Conservation (phyloP, 2,888 invertebrate species). For the Marronus borbonicus region DNA sequence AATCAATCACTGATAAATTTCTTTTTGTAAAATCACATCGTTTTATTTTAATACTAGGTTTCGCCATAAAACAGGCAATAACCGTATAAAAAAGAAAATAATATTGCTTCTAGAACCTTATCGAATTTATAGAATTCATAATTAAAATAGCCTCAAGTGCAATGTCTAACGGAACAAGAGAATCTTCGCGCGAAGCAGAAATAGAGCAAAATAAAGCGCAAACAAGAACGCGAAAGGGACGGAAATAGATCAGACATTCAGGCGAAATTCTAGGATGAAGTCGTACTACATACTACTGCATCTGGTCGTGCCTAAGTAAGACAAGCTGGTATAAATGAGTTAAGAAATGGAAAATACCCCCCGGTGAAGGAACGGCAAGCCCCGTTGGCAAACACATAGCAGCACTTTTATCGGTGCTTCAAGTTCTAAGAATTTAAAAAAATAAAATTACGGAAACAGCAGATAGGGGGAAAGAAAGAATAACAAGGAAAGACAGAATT, state of each 20-base stretch:
- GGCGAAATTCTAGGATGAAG: slow-evolving; percentile 30
- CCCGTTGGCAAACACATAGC: neutral
- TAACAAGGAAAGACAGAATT: neutral
- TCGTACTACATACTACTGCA: slow-evolving; percentile 9
- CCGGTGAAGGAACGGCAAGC: neutral
- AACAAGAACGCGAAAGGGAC: slow-evolving; percentile 13
- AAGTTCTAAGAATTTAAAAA: slow-evolving; percentile 7
- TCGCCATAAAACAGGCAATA: too few relatives aligned
- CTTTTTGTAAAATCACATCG: too few relatives aligned
- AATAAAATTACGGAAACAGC: slow-evolving; percentile 2
- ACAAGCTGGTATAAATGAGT: slow-evolving; percentile 17
- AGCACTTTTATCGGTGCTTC: neutral
- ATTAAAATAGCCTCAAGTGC: slow-evolving; percentile 30
- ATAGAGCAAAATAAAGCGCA: slow-evolving; percentile 20
- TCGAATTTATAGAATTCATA: neutral
- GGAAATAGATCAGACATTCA: slow-evolving; percentile 37
- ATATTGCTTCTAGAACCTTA: too few relatives aligned
- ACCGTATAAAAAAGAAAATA: too few relatives aligned
- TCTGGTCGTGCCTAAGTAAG: slow-evolving; percentile 7
- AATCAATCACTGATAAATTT: too few relatives aligned
- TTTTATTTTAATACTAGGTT: too few relatives aligned
- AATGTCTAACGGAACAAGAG: slow-evolving; percentile 34
- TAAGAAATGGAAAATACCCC: slow-evolving; percentile 33
- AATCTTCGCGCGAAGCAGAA: slow-evolving; percentile 1
- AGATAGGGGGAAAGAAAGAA: neutral